Percentiles rank a stretch among this genome's conserved stretches.
Evolutionary conservation across 2,888 invertebrate genomes (phyloP).

Genomic region (Agrotis clavis): DNA sequence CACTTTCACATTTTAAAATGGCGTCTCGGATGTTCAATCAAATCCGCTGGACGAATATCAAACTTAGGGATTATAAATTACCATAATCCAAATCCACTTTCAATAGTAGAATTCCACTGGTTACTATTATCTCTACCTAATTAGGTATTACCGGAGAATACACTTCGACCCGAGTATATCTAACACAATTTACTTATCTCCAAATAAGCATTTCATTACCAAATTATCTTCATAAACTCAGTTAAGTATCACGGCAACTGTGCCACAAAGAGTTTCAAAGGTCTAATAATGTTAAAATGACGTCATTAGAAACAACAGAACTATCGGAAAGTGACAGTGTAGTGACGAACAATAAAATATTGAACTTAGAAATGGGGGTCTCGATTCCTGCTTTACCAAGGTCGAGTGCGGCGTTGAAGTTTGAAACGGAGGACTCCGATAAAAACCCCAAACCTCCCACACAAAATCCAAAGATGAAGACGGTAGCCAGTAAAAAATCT

Average conservation of each 20-base stretch:
- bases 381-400: slow-evolving; percentile 23
- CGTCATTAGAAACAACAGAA: slow-evolving; percentile 66
- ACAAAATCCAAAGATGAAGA: slow-evolving; percentile 2
- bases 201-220: slow-evolving; percentile 69
- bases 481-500: slow-evolving; percentile 24
- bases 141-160: slow-evolving; percentile 77
- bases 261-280: slow-evolving; percentile 42
- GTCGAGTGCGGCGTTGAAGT: background rate
- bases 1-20: slow-evolving; percentile 48
- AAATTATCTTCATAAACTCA: slow-evolving; percentile 60
- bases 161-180: slow-evolving; percentile 78
- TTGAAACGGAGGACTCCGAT: slow-evolving; percentile 17
- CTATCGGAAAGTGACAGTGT: slow-evolving; percentile 70
- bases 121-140: slow-evolving; percentile 55
- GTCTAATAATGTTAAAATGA: slow-evolving; percentile 68
- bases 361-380: slow-evolving; percentile 38
- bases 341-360: slow-evolving; percentile 53
- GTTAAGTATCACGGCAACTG: slow-evolving; percentile 33
- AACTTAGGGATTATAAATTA: slow-evolving; percentile 24
- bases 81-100: slow-evolving; percentile 13
- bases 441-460: slow-evolving; percentile 12
- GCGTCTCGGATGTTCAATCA: slow-evolving; percentile 14
- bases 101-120: slow-evolving; percentile 12
- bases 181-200: slow-evolving; percentile 72
- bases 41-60: slow-evolving; percentile 1